Evolutionary conservation across 2,113 vertebrate genomes (phyloP), one percentile per base, ranked within the genome.

Genomic region (Puffinus mauretanicus): DNA sequence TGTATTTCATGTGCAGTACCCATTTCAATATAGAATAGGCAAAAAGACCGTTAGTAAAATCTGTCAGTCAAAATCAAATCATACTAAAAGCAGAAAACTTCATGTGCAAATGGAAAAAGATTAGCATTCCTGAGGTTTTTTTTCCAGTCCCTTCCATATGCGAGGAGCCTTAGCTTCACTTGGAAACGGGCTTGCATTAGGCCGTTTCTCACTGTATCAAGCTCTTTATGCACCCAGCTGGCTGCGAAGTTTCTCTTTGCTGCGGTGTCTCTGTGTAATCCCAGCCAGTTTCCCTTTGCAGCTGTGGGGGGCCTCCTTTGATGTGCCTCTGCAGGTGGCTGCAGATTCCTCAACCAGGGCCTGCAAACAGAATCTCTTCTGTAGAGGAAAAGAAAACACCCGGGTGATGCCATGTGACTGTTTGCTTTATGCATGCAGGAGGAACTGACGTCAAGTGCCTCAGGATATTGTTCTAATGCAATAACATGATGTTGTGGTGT

Each of bases 251-350:
- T 84, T 73, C 90, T 91, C 84, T 82, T 62, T 71, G 91, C 88
- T 57, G 83, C 5, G 0, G 44, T 86, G 89, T 54, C 94, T 95
- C 92, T 91, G 85, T 95, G 96, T 94, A 96, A 94, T 96, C 92
- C 82, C 96, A 92, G 96, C 65, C 93, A 87, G 94, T 70, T 94
- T 97, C 96, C 96, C 89, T 88, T 84, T 93, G 96, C 92, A 94
- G 55, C 96, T 57, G 96, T 75, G 87, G 97, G 97, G 76, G 86
- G 84, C 64, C 90, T 92, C 76, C 95, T 97, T 97, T 97, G 96
- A 97, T 96, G 96, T 76, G 25, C 75, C 89, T 55, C 96, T 72
- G 73, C 81, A 96, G 94, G 97, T 94, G 92, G 93, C 78, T 94
- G 96, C 92, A 5, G 16, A 82, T 67, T 64, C 79, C 79, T 91